Evolutionary conservation across 2,797 vertebrate genomes (phyloP), one percentile per base, ranked within the genome.

Genomic region (Gymnoscopelus microlampas): DNA sequence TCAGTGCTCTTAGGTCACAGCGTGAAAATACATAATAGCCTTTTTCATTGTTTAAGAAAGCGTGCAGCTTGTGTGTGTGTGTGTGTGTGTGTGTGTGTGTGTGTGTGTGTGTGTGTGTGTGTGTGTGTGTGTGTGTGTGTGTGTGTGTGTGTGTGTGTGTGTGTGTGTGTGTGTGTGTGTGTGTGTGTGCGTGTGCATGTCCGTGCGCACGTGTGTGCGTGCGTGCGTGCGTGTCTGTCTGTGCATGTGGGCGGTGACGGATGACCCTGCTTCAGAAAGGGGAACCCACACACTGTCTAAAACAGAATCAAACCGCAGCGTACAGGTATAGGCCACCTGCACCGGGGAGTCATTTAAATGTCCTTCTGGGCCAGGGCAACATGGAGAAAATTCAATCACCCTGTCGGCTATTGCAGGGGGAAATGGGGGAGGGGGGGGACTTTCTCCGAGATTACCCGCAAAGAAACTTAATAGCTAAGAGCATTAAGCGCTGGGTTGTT

Each of bases 391-490:
- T 91, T 89, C 90, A 89, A 93, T 93, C 91, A 91, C 80, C 84
- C 83, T 90, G 90, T 88, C 89, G 85, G 86, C 84, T 63, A 68
- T 79, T 78, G 79, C 65, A 58, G n/a, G 12, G 50, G 50, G 12
- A 1, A 8, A 3, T 3, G 73, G 71, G 50, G 80, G 78, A 44
- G 57, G 47, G 23, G 66, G 47, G 50, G 23, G 64, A 78, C 82
- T 71, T 83, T 91, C 87, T 64, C 81, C 12, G 82, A 91, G 91
- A 93, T 91, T 93, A 93, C 91, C 89, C 86, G 88, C 93, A 94
- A 95, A 92, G 93, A 93, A 92, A 92, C 89, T 88, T 93, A 94
- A 93, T 90, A 83, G 93, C 93, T 93, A 93, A 95, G 94, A 93
- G 92, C 93, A 93, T 95, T 95, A 93, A 91, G 91, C 71, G 89